Conservation (phyloP, 37 sponge, comb jelly and placozoan genomes). For the Oscarella lobularis region DNA sequence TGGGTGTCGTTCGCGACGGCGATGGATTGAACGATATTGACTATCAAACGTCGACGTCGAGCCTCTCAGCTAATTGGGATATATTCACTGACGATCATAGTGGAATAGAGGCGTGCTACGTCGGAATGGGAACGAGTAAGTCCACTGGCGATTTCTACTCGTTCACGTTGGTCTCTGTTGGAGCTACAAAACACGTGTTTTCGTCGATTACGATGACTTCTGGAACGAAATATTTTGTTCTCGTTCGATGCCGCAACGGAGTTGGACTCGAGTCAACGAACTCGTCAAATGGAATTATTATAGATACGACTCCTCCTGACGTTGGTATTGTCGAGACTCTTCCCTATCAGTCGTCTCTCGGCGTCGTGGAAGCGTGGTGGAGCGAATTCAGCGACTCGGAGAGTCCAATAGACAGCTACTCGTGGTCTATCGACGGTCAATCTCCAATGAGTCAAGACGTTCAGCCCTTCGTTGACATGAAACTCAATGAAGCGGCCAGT, state of each 20-base stretch:
- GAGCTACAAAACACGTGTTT: no score
- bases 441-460: no score
- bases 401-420: no score
- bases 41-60: constrained; percentile 18
- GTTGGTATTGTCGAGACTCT: constrained; percentile 26
- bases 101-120: constrained; percentile 19
- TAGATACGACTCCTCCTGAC: constrained; percentile 59
- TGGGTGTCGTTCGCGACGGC: constrained; percentile 48
- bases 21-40: constrained; percentile 21
- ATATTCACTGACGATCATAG: constrained; percentile 42
- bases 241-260: constrained; percentile 36
- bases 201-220: constrained; percentile 17
- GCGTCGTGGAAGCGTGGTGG: no score
- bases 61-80: constrained; percentile 40
- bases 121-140: constrained; percentile 25
- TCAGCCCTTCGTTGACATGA: no score
- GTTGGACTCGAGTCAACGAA: constrained; percentile 21
- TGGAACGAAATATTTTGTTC: no score
- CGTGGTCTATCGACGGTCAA: no score
- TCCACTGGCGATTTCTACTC: no score
- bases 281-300: constrained; percentile 45
- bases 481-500: no score
- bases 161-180: not conserved
- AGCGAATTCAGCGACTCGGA: no score
- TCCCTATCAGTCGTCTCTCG: no score